Evolutionary conservation across 1,140 invertebrate species (phyloP).

Genomic region (Drosophila truncata): DNA sequence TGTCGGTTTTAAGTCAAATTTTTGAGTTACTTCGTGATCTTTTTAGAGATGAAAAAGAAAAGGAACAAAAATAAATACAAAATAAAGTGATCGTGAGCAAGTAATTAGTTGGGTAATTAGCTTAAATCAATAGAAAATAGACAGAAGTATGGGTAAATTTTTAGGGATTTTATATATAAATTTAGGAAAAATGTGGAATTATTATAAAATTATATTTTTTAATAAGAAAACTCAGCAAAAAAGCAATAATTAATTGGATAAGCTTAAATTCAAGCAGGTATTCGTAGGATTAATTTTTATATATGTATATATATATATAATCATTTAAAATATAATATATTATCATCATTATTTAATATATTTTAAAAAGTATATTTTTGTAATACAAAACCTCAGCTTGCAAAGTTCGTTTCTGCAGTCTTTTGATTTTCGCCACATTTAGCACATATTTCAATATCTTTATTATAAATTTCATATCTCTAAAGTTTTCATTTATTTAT

Average conservation of each 20-base stretch:
- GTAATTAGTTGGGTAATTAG: conserved; percentile 39
- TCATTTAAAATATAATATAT: not conserved
- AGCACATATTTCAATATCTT: not conserved
- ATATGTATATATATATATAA: not conserved
- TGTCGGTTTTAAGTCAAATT: conserved; percentile 51
- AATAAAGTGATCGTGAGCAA: conserved; percentile 32
- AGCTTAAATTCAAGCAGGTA: too few species aligned
- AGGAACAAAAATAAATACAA: not conserved
- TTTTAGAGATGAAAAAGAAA: not conserved
- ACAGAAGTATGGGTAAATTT: too few species aligned
- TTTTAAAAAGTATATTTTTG: too few species aligned
- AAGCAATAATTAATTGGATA: too few species aligned
- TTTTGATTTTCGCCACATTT: conserved; percentile 12
- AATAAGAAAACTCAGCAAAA: too few species aligned
- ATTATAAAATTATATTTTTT: too few species aligned
- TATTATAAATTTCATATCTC: not conserved
- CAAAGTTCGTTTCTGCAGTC: conserved; percentile 41
- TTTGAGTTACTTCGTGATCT: conserved; percentile 12
- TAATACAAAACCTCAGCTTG: not conserved
- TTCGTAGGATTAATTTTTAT: too few species aligned
- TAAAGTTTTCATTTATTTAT: not conserved
- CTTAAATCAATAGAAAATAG: conserved; percentile 31
- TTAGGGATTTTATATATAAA: too few species aligned
- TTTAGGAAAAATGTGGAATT: too few species aligned
- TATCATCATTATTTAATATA: too few species aligned